A percentile compares a stretch with the other conserved stretches of the same genome.
Evolutionary conservation across 2,113 vertebrate genomes (phyloP).

Genomic region (Ophiodon elongatus): DNA sequence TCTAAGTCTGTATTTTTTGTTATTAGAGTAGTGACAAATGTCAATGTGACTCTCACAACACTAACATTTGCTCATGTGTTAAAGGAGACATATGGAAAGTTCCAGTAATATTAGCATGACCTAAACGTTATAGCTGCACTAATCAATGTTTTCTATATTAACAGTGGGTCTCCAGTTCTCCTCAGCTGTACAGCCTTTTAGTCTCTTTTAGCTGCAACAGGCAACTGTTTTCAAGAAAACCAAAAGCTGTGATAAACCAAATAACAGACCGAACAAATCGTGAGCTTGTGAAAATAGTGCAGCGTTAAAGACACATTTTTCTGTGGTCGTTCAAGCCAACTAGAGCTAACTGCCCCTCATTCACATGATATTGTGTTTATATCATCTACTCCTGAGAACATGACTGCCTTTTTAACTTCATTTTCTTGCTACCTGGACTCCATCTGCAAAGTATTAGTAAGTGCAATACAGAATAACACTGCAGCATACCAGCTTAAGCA

Average conservation of each 20-base stretch:
- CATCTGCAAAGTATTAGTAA: not conserved
- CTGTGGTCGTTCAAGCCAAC: not conserved
- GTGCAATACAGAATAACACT: not conserved
- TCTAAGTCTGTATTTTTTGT: not conserved
- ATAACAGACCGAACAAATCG: not conserved
- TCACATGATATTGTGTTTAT: not conserved
- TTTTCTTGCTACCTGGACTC: slow-evolving; percentile 27
- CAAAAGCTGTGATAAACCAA: not conserved
- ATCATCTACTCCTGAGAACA: not conserved
- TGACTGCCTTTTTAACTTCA: not conserved
- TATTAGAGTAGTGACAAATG: not conserved
- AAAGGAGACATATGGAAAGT: not conserved
- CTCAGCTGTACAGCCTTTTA: not conserved
- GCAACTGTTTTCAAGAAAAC: not conserved
- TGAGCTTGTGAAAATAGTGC: not conserved
- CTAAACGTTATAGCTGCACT: not conserved
- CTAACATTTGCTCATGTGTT: not conserved
- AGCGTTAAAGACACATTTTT: not conserved
- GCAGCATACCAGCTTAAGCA: not conserved
- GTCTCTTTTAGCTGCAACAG: not conserved
- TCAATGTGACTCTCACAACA: not conserved
- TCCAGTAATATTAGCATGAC: not conserved
- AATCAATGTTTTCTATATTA: not conserved
- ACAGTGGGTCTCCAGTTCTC: not conserved
- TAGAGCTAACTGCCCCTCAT: not conserved